Evolutionary conservation across 1,140 invertebrate genomes (phyloP).

Genomic region (Trichoplusia ni): DNA sequence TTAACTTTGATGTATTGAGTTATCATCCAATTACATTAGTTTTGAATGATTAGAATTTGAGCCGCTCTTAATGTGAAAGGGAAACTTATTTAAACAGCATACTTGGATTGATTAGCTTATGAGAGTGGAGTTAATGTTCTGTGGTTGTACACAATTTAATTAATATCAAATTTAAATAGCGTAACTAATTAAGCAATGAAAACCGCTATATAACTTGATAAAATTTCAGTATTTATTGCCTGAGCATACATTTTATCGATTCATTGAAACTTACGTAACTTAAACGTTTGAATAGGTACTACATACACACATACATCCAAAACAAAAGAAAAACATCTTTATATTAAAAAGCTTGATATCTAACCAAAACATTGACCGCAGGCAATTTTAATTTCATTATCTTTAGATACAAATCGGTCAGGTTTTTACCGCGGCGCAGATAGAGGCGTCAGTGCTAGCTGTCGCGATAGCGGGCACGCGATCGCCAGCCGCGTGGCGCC

Average conservation of each 20-base stretch:
- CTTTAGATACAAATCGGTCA: constrained; percentile 1
- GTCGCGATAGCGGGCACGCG: constrained; percentile 10
- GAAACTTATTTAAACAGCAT: neutral
- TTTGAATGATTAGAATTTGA: constrained; percentile 18
- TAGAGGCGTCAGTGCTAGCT: constrained; percentile 22
- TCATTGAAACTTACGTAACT: too few relatives aligned
- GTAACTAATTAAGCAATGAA: too few relatives aligned
- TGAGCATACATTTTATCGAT: too few relatives aligned
- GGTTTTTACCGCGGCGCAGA: constrained; percentile 14
- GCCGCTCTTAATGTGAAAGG: neutral
- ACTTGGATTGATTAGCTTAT: neutral
- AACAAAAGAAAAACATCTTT: too few relatives aligned
- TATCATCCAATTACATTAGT: constrained; percentile 21
- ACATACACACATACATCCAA: neutral
- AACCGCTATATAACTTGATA: too few relatives aligned
- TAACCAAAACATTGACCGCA: neutral
- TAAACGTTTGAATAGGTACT: neutral
- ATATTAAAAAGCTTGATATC: too few relatives aligned
- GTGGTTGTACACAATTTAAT: too few relatives aligned
- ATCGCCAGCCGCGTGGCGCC: neutral
- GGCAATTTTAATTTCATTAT: constrained; percentile 27
- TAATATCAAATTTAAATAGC: too few relatives aligned
- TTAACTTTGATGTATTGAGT: constrained; percentile 21
- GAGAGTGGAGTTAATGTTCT: too few relatives aligned
- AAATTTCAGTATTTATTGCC: too few relatives aligned